Percentiles rank a stretch among this genome's conserved stretches.
Conservation (phyloP, 2,113 vertebrate species). For the Seriola aureovittata region DNA sequence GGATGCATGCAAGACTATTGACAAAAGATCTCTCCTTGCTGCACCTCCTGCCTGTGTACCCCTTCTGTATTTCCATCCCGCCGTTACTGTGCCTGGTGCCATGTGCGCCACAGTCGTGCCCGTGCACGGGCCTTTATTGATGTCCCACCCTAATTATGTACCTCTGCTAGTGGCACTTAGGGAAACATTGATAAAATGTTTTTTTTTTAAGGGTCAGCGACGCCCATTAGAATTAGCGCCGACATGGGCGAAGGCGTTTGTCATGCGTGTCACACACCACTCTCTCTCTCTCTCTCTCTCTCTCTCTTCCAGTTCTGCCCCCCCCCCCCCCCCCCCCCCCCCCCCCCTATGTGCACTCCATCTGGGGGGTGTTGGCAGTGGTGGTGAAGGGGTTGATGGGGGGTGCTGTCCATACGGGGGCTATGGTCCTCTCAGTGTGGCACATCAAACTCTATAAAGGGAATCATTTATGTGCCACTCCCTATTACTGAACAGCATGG, state of each 20-base stretch:
- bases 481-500: constrained; percentile 90
- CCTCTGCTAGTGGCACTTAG: constrained; percentile 79
- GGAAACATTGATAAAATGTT: constrained; percentile 79
- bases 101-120: constrained; percentile 29
- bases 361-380: constrained; percentile 27
- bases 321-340: constrained; percentile 33
- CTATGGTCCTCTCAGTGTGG: constrained; percentile 87
- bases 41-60: constrained; percentile 58
- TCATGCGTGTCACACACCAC: constrained; percentile 81
- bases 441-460: constrained; percentile 94
- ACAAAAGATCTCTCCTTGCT: constrained; percentile 81
- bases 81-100: constrained; percentile 32
- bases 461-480: constrained; percentile 92
- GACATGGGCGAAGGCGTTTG: constrained; percentile 73
- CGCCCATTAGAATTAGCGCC: constrained; percentile 82
- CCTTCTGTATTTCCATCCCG: constrained; percentile 54
- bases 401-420: constrained; percentile 84
- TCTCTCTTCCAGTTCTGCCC: constrained; percentile 53
- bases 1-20: constrained; percentile 85
- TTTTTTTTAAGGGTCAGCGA: constrained; percentile 81
- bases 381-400: constrained; percentile 51
- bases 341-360: constrained; percentile 63
- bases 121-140: constrained; percentile 45
- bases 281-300: constrained; percentile 50
- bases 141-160: constrained; percentile 78